Percentiles rank a stretch among this genome's conserved stretches.
Evolutionary conservation across 2,113 vertebrate genomes (phyloP).

Genomic region (Gambusia affinis): DNA sequence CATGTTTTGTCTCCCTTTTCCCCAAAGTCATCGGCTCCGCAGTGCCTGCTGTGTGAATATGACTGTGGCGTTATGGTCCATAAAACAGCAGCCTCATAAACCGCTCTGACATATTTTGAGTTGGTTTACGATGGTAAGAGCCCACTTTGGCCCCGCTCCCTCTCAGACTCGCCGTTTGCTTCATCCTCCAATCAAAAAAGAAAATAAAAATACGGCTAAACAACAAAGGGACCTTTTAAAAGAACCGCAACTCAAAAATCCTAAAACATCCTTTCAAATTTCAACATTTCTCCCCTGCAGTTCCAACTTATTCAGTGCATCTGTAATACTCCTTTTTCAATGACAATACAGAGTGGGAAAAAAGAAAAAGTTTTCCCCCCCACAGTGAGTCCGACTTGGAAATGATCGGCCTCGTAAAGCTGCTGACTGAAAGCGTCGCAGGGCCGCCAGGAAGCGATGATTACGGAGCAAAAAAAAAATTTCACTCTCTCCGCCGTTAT

Average conservation of each 20-base stretch:
- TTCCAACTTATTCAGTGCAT: background rate
- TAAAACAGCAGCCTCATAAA: background rate
- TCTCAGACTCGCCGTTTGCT: background rate
- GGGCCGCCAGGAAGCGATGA: conserved; percentile 39
- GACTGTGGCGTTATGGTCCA: background rate
- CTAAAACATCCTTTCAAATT: background rate
- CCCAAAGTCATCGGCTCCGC: no score
- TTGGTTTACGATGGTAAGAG: background rate
- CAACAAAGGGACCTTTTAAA: background rate
- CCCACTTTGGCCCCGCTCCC: background rate
- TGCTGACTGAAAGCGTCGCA: conserved; percentile 48
- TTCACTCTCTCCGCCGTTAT: conserved; percentile 28
- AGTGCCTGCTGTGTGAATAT: background rate
- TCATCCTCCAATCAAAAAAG: background rate
- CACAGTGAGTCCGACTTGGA: conserved; percentile 4
- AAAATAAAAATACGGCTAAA: background rate
- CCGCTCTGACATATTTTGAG: background rate
- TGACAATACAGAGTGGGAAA: conserved; percentile 1
- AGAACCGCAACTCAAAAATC: background rate
- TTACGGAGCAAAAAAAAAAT: conserved; percentile 29
- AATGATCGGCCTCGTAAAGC: conserved; percentile 33
- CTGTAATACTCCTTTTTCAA: background rate
- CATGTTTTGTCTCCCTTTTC: background rate
- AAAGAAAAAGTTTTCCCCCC: background rate
- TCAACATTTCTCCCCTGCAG: background rate